Evolutionary conservation across 2,113 vertebrate species (phyloP).

Genomic region (Cheirogaleus medius): DNA sequence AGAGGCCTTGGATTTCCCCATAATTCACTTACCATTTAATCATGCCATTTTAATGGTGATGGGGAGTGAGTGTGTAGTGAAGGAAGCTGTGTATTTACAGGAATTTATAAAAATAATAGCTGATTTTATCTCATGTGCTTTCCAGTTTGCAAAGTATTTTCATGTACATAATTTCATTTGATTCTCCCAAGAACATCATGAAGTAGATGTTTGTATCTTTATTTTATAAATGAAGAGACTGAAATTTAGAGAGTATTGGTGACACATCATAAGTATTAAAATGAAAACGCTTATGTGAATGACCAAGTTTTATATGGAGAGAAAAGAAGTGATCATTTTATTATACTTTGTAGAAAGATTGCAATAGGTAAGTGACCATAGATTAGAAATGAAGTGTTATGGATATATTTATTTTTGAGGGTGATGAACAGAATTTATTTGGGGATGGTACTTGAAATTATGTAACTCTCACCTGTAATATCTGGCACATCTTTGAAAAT

Average conservation of each 20-base stretch:
- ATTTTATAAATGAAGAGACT: background rate
- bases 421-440: slow-evolving; percentile 3
- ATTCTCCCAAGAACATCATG: background rate
- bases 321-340: background rate
- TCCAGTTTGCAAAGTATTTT: background rate
- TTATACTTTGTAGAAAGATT: background rate
- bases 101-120: background rate
- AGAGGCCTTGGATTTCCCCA: background rate
- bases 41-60: background rate
- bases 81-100: background rate
- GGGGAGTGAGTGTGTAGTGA: background rate
- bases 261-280: background rate
- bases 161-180: background rate
- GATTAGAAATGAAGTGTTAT: background rate
- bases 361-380: background rate
- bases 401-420: background rate
- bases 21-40: background rate
- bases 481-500: background rate
- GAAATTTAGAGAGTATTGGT: background rate
- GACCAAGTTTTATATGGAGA: background rate
- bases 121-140: background rate
- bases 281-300: background rate
- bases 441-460: background rate
- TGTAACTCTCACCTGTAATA: background rate
- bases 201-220: background rate